Base-by-base conservation (phyloP, 2,113 vertebrate species). In the Cyphomyrus plagiostoma region DNA sequence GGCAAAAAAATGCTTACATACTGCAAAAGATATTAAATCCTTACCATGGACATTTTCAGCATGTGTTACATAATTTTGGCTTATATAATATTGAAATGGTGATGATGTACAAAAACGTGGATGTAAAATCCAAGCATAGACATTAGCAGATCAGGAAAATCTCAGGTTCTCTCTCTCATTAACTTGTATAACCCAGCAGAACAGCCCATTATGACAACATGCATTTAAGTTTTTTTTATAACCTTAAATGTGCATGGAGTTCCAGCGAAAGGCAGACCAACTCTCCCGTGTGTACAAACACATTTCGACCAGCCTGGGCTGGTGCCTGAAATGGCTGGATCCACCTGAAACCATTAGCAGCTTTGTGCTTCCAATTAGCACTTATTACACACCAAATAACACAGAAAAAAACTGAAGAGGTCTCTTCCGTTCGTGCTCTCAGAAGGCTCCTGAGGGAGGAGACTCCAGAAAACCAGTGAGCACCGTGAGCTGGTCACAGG, bases 301-400 rank as follows among this genome's bases (percentile, higher is more conserved):
- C 15, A 77, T 7, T 10, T 48, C 1, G 6, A 50, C 23, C 23
- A 49, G 46, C 46, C 83, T 48, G 42, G 23, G 74, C 45, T 50
- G 13, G 17, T 0, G 30, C 56, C 50, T 53, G n/a, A 53, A 35
- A 56, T 35, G 30, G 2, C 26, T 87, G 49, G 26, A 87, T 21
- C 49, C 26, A 39, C n/a, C 30, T 53, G 17, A 87, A 39, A 89
- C 23, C 39, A 85, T 83, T 84, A 58, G 53, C 39, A 66, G 53
- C 15, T 89, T 39, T 46, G 50, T 62, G 52, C 52, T 89, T 89
- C 50, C 48, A 89, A 56, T 89, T 53, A 83, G 17, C 50, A 30
- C 50, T 35, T 56, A 85, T 85, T 62, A 62, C 42, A 35, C 39
- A 45, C 13, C n/a, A 42, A 56, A 85, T 85, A 84, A 56, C 19